A percentile compares a stretch with the other conserved stretches of the same genome.
Conservation (phyloP, 2,888 invertebrate genomes). For the Ethmia dodecea region DNA sequence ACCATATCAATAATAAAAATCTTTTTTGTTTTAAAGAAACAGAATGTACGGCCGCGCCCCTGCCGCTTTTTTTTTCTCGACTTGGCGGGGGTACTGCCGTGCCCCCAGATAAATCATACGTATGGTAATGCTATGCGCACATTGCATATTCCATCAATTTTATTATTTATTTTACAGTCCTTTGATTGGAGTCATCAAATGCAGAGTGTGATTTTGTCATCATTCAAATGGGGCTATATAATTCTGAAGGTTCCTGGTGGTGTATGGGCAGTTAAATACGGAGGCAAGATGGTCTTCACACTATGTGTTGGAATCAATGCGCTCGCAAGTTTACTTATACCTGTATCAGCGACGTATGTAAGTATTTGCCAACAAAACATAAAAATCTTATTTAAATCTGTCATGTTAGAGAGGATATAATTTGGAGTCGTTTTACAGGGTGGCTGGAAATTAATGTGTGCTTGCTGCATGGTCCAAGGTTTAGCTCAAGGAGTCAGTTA, state of each 20-base stretch:
- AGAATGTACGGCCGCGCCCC: too few relatives aligned
- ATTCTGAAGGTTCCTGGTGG: constrained; percentile 81
- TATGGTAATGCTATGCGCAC: too few relatives aligned
- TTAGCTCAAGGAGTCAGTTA: background rate
- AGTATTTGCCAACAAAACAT: too few relatives aligned
- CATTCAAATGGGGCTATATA: constrained; percentile 80
- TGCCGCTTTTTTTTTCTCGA: too few relatives aligned
- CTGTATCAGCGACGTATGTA: constrained; percentile 26
- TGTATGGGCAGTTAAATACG: constrained; percentile 80
- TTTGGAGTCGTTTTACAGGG: too few relatives aligned
- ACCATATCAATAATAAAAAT: too few relatives aligned
- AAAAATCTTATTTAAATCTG: too few relatives aligned
- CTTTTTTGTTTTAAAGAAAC: too few relatives aligned
- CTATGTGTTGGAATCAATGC: constrained; percentile 37
- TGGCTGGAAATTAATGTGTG: background rate
- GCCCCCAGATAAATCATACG: too few relatives aligned
- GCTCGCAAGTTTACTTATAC: constrained; percentile 33
- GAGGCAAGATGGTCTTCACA: constrained; percentile 79
- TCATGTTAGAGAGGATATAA: too few relatives aligned
- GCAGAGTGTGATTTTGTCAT: constrained; percentile 58
- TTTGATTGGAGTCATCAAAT: constrained; percentile 65
- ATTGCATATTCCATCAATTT: too few relatives aligned
- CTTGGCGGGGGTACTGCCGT: too few relatives aligned
- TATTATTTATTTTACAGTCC: constrained; percentile 27
- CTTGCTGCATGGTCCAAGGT: background rate